Evolutionary conservation across 2,797 vertebrate genomes (phyloP).

Genomic region (Coluber constrictor): DNA sequence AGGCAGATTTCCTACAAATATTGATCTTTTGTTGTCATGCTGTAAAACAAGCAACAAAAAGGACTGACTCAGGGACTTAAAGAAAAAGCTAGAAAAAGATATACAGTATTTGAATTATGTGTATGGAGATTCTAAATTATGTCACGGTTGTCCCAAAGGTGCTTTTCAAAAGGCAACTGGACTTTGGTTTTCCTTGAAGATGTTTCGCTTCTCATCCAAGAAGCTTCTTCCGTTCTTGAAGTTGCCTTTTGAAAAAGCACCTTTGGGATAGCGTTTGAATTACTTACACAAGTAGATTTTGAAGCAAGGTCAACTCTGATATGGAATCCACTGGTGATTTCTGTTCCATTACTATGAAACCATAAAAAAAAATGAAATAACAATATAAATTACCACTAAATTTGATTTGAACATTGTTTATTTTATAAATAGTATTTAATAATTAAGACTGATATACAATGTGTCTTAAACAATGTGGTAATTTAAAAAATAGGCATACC

Average conservation of each 20-base stretch:
- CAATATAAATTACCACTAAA: not conserved
- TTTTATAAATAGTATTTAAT: not conserved
- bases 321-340: conserved; percentile 81
- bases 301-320: conserved; percentile 87
- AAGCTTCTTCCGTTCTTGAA: not conserved
- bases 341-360: conserved; percentile 82
- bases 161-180: not conserved
- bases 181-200: not conserved
- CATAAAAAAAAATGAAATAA: not conserved
- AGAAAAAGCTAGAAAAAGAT: not conserved
- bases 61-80: not conserved
- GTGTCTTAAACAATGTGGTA: conserved; percentile 7
- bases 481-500: conserved; percentile 65
- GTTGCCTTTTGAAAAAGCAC: not conserved
- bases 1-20: conserved; percentile 91
- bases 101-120: not conserved
- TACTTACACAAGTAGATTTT: conserved; percentile 70
- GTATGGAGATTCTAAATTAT: not conserved
- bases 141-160: not conserved
- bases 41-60: conserved; percentile 63
- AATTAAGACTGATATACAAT: not conserved
- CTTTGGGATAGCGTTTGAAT: not conserved
- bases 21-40: conserved; percentile 86
- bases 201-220: not conserved
- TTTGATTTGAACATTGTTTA: not conserved